phyloP scores from a whole-genome alignment of 2,113 vertebrate genomes.

The Planiliza haematocheilus region DNA sequence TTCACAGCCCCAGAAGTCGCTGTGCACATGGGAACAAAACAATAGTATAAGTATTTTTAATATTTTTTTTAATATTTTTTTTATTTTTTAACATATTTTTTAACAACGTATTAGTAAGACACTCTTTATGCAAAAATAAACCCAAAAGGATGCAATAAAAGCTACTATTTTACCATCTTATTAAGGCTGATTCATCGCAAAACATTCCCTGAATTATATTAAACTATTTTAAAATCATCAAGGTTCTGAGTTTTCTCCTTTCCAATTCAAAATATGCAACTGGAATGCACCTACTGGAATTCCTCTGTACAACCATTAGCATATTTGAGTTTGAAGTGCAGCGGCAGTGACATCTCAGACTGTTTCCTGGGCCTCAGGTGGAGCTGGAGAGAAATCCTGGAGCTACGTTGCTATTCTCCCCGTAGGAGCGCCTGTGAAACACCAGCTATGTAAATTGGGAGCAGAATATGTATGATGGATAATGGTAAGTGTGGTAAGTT shows the following conservation, averaged over 20 bases:
- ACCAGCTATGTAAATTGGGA: constrained; percentile 73
- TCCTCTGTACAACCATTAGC: constrained; percentile 63
- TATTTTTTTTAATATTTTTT: too few relatives aligned
- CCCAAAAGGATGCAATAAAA: neutral
- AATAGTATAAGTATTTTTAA: too few relatives aligned
- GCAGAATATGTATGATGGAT: constrained; percentile 82
- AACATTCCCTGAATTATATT: constrained; percentile 39
- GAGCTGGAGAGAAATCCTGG: constrained; percentile 51
- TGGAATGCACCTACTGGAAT: constrained; percentile 54
- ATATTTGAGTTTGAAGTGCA: constrained; percentile 75
- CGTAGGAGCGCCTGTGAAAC: constrained; percentile 65
- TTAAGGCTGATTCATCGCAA: constrained; percentile 3
- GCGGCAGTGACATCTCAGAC: constrained; percentile 74
- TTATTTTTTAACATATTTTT: too few relatives aligned
- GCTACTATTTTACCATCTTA: constrained; percentile 12
- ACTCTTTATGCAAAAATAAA: neutral
- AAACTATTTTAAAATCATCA: constrained; percentile 56
- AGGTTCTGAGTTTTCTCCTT: constrained; percentile 21
- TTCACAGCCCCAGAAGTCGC: too few relatives aligned
- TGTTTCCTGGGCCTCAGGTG: constrained; percentile 73
- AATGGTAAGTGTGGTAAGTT: constrained; percentile 76
- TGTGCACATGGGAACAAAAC: too few relatives aligned
- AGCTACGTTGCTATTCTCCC: constrained; percentile 49
- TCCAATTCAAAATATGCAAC: constrained; percentile 50
- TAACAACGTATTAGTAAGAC: constrained; percentile 1